Percentiles rank a stretch among this genome's conserved stretches.
Evolutionary conservation across 1,140 invertebrate species (phyloP).

Genomic region (Mercenaria mercenaria): DNA sequence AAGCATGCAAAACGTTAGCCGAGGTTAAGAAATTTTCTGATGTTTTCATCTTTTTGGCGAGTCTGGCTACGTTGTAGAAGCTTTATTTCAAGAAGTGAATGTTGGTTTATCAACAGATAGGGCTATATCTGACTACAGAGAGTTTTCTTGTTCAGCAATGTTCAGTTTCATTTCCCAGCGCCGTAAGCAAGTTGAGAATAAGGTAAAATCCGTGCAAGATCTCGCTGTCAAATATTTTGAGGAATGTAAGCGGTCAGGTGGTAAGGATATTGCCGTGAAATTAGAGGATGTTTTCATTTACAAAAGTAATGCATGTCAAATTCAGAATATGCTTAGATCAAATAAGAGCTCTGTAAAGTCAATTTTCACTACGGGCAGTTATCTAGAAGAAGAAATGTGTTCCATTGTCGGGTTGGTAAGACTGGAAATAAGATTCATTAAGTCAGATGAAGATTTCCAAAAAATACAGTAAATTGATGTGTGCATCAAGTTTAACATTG

Average conservation of each 20-base stretch:
- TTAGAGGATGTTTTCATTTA: slow-evolving; percentile 14
- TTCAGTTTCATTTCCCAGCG: slow-evolving; percentile 6
- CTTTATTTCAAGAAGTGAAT: neutral
- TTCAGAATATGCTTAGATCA: neutral
- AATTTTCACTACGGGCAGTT: neutral
- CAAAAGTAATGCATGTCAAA: neutral
- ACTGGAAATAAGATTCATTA: slow-evolving; percentile 4
- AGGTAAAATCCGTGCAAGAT: neutral
- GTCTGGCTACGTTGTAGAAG: neutral
- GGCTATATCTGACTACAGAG: neutral
- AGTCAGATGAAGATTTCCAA: neutral
- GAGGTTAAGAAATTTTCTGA: neutral
- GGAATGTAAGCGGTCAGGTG: neutral
- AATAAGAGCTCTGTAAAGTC: neutral
- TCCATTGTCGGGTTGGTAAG: neutral
- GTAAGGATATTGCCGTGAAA: neutral
- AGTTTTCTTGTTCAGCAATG: neutral
- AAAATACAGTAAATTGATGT: neutral
- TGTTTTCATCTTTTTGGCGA: slow-evolving; percentile 1
- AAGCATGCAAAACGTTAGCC: neutral
- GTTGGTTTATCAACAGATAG: neutral
- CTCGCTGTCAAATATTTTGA: neutral
- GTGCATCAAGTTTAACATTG: neutral
- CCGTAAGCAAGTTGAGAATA: neutral
- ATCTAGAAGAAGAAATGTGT: neutral